These are phyloP conservation scores for Helleia helle DNA, from an alignment of 2,888 invertebrate species.

Conservation along the genomic window DNA sequence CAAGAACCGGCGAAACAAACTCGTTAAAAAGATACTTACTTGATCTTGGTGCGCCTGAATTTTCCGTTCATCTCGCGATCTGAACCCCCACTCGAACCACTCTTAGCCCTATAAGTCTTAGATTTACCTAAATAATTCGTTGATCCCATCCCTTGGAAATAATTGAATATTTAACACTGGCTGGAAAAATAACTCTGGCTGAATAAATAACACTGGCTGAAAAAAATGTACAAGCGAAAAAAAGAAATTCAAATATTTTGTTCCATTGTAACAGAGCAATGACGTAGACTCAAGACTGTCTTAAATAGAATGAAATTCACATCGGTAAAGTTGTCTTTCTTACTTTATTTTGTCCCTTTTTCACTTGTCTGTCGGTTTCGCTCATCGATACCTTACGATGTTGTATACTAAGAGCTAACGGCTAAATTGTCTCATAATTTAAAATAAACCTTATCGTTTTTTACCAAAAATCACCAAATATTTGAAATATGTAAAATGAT, in stretches of 20 bases:
- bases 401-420: background rate
- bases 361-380: conserved; percentile 3
- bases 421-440: background rate
- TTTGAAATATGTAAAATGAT: too few relatives aligned
- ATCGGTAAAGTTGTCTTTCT: background rate
- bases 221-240: background rate
- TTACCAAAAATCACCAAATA: too few relatives aligned
- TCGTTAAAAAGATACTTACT: conserved; percentile 33
- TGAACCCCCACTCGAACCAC: conserved; percentile 57
- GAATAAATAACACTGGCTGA: background rate
- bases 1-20: too few relatives aligned
- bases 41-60: conserved; percentile 51
- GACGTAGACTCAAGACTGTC: conserved; percentile 5
- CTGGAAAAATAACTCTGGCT: background rate
- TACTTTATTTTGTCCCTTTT: conserved; percentile 5
- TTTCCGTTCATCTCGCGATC: conserved; percentile 66
- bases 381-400: conserved; percentile 5
- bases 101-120: conserved; percentile 51
- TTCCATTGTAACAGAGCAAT: background rate
- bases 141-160: conserved; percentile 48
- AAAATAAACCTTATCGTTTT: background rate
- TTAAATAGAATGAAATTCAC: background rate
- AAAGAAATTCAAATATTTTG: background rate
- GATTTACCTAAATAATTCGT: conserved; percentile 60
- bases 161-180: conserved; percentile 19